phyloP scores from a whole-genome alignment of 2,113 vertebrate genomes.

The Phalacrocorax pelagicus region DNA sequence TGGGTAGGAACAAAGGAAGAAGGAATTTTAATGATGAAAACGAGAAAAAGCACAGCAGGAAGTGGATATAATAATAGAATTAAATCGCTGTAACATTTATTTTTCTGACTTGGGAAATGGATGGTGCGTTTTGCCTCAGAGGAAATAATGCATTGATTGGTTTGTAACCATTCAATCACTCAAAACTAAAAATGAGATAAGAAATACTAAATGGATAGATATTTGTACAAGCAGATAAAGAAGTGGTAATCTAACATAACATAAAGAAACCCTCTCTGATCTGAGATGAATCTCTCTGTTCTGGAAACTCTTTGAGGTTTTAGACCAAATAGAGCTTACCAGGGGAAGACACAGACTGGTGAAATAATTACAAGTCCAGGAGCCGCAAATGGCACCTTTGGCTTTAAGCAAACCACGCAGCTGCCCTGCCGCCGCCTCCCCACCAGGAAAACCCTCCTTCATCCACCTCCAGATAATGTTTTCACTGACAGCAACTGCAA shows the following conservation, averaged over 20 bases:
- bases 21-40: slow-evolving; percentile 34
- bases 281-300: not conserved
- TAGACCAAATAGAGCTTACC: not conserved
- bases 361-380: not conserved
- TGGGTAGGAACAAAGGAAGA: not conserved
- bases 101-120: slow-evolving; percentile 49
- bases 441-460: not conserved
- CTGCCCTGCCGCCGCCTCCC: not conserved
- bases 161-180: slow-evolving; percentile 48
- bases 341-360: not conserved
- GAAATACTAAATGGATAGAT: not conserved
- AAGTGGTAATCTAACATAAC: not conserved
- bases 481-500: not conserved
- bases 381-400: not conserved
- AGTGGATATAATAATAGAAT: slow-evolving; percentile 44
- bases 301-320: slow-evolving; percentile 12
- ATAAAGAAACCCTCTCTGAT: not conserved
- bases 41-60: slow-evolving; percentile 38
- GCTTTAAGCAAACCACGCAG: not conserved
- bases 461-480: not conserved
- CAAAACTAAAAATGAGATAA: slow-evolving; percentile 37
- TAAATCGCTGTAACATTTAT: slow-evolving; percentile 34
- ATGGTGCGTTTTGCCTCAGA: slow-evolving; percentile 27
- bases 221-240: slow-evolving; percentile 12
- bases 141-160: slow-evolving; percentile 69